A percentile compares a stretch with the other conserved stretches of the same genome.
Conservation (phyloP, 2,797 vertebrate species). For the Phoxinus dragarum region DNA sequence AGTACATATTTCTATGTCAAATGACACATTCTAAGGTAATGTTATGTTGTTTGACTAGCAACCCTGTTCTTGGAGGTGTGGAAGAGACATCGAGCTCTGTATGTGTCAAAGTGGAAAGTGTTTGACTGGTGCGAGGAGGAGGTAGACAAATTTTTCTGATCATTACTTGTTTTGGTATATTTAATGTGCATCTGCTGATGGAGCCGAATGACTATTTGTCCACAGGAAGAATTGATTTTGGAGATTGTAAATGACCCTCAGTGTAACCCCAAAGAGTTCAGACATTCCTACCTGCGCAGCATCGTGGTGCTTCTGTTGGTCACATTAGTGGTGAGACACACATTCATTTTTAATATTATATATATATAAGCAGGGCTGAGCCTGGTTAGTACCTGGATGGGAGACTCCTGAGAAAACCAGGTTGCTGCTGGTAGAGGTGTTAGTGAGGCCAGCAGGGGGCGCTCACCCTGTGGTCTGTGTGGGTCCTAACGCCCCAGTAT, state of each 20-base stretch:
- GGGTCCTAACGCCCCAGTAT: too few species aligned
- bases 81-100: constrained; percentile 86
- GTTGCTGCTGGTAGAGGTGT: too few species aligned
- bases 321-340: constrained; percentile 80
- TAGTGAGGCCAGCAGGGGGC: too few species aligned
- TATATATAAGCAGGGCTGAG: too few species aligned
- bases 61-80: constrained; percentile 95
- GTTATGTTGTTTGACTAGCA: constrained; percentile 73
- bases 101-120: constrained; percentile 86
- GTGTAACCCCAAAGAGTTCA: constrained; percentile 70
- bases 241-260: constrained; percentile 80
- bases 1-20: neutral
- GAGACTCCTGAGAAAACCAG: too few species aligned
- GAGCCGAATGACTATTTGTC: constrained; percentile 7
- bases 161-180: neutral
- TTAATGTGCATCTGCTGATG: neutral
- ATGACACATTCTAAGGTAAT: constrained; percentile 12
- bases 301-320: constrained; percentile 80
- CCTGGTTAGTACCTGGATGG: too few species aligned
- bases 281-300: constrained; percentile 87
- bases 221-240: constrained; percentile 90
- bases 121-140: constrained; percentile 91
- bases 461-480: too few species aligned
- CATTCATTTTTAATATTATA: neutral
- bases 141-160: constrained; percentile 72